Conservation (phyloP, 2,113 vertebrate genomes). For the Oryzias curvinotus region DNA sequence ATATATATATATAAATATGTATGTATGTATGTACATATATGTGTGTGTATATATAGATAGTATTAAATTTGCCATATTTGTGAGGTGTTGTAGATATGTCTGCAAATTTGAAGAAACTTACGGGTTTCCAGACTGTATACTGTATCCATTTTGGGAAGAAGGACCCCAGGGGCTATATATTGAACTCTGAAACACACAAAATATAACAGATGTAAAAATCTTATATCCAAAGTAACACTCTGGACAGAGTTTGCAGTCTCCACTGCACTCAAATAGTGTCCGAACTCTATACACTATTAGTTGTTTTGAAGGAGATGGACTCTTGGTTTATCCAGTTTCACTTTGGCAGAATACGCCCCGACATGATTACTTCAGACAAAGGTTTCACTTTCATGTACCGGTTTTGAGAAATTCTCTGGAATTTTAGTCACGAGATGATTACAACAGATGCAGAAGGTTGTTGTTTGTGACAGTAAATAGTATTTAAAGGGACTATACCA, state of each 20-base stretch:
- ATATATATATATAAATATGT: too few relatives aligned
- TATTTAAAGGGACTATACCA: not conserved
- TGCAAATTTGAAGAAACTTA: constrained; percentile 60
- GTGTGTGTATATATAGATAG: too few relatives aligned
- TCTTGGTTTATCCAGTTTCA: too few relatives aligned
- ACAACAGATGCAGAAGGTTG: not conserved
- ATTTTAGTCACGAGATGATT: not conserved
- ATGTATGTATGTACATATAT: too few relatives aligned
- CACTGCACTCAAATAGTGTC: too few relatives aligned
- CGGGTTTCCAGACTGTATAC: constrained; percentile 78
- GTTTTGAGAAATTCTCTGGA: constrained; percentile 9
- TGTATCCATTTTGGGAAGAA: constrained; percentile 72
- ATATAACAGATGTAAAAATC: constrained; percentile 1
- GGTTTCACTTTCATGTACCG: not conserved
- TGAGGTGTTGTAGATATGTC: not conserved
- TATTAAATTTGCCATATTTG: not conserved
- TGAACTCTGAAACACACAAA: constrained; percentile 65
- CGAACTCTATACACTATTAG: too few relatives aligned
- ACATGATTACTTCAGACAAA: not conserved
- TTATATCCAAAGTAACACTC: too few relatives aligned
- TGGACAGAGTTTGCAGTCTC: too few relatives aligned
- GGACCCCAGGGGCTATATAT: constrained; percentile 68
- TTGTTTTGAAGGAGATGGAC: too few relatives aligned
- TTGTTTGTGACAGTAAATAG: not conserved
- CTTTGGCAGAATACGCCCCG: not conserved